Evolutionary conservation across 2,797 vertebrate species (phyloP).

Genomic region (Leucoraja ocellata): DNA sequence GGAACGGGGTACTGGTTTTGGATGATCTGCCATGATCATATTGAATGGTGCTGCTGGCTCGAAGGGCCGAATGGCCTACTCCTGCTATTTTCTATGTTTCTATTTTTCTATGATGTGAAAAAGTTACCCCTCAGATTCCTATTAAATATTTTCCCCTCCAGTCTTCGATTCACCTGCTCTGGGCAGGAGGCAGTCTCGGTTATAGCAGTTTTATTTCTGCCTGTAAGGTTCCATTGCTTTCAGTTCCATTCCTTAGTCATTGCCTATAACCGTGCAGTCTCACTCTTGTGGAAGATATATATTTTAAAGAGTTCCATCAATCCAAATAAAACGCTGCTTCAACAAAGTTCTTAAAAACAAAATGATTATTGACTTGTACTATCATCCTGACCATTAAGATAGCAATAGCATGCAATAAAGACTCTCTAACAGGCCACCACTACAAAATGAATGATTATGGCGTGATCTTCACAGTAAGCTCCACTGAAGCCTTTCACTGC

Average conservation of each 20-base stretch:
- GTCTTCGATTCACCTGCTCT: no score
- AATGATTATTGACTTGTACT: not conserved
- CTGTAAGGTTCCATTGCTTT: not conserved
- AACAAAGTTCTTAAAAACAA: not conserved
- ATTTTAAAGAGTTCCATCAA: not conserved
- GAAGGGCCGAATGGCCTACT: no score
- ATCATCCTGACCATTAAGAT: not conserved
- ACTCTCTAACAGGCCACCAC: not conserved
- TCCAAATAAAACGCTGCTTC: not conserved
- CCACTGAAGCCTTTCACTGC: not conserved
- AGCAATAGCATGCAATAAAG: not conserved
- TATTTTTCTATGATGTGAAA: no score
- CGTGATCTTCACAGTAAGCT: not conserved
- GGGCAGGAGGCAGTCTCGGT: no score
- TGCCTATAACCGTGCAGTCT: not conserved
- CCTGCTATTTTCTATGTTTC: no score
- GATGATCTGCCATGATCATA: no score
- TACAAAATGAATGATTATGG: constrained; percentile 15
- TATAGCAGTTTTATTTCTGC: not conserved
- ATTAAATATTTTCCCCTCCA: no score
- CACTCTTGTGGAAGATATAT: not conserved
- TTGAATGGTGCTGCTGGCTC: no score
- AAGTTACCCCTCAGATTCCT: no score
- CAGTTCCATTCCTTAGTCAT: not conserved
- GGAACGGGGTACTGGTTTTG: no score